Conservation (phyloP, 2,113 vertebrate species). For the Perccottus glenii region DNA sequence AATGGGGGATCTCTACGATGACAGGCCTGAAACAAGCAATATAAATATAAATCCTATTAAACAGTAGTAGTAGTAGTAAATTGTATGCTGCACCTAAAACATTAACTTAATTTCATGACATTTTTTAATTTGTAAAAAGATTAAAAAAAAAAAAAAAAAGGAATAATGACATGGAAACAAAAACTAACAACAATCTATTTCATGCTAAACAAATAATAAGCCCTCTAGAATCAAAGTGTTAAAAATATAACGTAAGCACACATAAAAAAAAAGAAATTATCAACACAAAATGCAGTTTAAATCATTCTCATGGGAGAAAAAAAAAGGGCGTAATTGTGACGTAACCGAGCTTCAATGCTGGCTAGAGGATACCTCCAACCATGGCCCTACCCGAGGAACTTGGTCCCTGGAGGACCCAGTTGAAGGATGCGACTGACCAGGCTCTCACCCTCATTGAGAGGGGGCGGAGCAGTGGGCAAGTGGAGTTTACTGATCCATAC, state of each 20-base stretch:
- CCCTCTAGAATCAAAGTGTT: not conserved
- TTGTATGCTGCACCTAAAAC: not conserved
- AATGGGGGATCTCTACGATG: conserved; percentile 99
- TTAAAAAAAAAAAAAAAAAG: not conserved
- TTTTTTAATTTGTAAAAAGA: not conserved
- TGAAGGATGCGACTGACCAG: conserved; percentile 99
- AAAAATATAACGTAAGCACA: no score
- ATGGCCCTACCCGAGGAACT: conserved; percentile 99
- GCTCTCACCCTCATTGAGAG: conserved; percentile 99
- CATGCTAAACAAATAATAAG: conserved; percentile 22
- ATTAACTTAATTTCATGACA: not conserved
- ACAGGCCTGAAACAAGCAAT: conserved; percentile 85
- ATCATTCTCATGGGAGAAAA: conserved; percentile 14
- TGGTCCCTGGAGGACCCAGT: conserved; percentile 99
- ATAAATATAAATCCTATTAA: conserved; percentile 10
- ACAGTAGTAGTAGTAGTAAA: not conserved
- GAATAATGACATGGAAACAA: not conserved
- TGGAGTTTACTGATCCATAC: conserved; percentile 99
- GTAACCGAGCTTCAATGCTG: conserved; percentile 49
- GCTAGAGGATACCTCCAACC: conserved; percentile 35
- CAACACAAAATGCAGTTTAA: not conserved
- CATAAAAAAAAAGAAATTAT: not conserved
- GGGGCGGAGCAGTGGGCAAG: conserved; percentile 98
- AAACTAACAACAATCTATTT: not conserved
- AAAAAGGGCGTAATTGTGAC: conserved; percentile 16